Evolutionary conservation across 2,113 vertebrate species (phyloP).

Genomic region (Dromas ardeola): DNA sequence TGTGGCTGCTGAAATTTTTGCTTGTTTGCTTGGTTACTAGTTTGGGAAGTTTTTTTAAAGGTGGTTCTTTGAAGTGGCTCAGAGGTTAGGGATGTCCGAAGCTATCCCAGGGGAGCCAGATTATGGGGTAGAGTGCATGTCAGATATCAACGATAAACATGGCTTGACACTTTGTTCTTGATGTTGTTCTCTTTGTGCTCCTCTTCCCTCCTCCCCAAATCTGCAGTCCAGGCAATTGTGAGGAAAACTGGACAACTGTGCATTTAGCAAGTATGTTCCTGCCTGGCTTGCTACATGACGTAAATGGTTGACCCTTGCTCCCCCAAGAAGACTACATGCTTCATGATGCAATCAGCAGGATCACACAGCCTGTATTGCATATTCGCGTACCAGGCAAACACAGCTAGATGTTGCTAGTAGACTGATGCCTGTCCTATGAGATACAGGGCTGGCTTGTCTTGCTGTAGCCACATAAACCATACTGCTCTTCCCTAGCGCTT

Average conservation of each 20-base stretch:
- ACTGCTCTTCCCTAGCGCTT: neutral
- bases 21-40: slow-evolving; percentile 45
- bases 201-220: neutral
- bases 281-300: neutral
- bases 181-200: neutral
- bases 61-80: slow-evolving; percentile 45
- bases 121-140: neutral
- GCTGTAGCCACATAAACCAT: neutral
- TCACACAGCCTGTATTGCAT: neutral
- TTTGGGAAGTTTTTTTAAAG: slow-evolving; percentile 10
- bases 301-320: neutral
- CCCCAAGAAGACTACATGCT: neutral
- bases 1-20: slow-evolving; percentile 37
- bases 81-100: neutral
- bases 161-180: neutral
- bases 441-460: neutral
- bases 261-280: neutral
- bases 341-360: neutral
- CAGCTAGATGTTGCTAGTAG: neutral
- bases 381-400: neutral
- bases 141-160: neutral
- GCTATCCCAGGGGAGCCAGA: neutral
- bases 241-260: neutral
- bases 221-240: neutral
- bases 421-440: neutral